Evolutionary conservation across 1,140 invertebrate species (phyloP), one percentile per base, ranked within the genome.

Genomic region (Drosophila cardini): DNA sequence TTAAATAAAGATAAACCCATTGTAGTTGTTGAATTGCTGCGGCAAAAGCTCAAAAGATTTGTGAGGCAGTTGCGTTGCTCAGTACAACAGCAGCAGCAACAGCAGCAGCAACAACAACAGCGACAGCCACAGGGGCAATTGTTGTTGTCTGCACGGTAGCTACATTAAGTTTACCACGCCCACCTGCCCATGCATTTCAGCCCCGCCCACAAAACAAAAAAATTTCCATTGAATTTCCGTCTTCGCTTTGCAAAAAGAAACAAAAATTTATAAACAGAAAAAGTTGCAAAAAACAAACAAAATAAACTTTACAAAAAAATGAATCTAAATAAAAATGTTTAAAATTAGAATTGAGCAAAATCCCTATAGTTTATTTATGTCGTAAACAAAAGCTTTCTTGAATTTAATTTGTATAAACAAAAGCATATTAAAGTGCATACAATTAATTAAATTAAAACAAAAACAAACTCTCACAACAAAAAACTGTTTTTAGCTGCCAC

Each of bases 341-440:
- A 58, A 53, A 57, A 55, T 46, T 32, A 38, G 61, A 63, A 64
- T 46, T 40, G 38, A 65, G 61, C 36, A 32, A 26, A 83, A 76
- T 42, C 36, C 68, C 48, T 64, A 65, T 73, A 69, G 77, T 89
- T 89, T 74, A 71, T 89, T 82, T 89, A 77, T 78, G 76, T 69
- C 73, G 73, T 80, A 86, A 89, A 84, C 70, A 75, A 80, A 87
- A 89, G 84, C 84, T 89, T 89, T 89, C 71, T 84, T 84, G 64
- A 76, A 89, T 89, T 89, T 89, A 84, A 89, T 89, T 89, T 89
- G 76, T 80, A 74, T 46, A 78, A 78, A 73, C 32, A 30, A 79
- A 78, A 63, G 52, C 55, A n/a, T 61, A 76, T 67, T 18, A 16
- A 38, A 56, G 64, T 65, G 55, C 67, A 65, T 70, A 69, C 11